Evolutionary conservation across 1,140 invertebrate genomes (phyloP).

Genomic region (Drosophila prosaltans): DNA sequence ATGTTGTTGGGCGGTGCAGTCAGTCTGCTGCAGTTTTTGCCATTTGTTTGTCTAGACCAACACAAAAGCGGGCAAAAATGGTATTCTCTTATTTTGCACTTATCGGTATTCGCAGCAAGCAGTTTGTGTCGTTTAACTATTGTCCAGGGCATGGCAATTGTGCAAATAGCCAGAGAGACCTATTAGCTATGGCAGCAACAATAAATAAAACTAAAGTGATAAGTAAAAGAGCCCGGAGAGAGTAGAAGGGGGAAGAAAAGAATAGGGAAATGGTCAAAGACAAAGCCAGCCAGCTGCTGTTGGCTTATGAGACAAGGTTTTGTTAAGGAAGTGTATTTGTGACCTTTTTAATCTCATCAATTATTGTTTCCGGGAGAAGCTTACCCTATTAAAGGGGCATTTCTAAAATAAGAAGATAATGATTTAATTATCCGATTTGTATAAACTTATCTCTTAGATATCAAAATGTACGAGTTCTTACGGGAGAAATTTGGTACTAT

Average conservation of each 20-base stretch:
- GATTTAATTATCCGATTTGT: no score
- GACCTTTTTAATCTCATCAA: neutral
- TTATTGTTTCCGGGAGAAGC: neutral
- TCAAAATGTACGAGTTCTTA: no score
- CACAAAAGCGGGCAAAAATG: conserved; percentile 44
- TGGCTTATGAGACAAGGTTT: conserved; percentile 1
- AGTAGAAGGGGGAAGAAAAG: neutral
- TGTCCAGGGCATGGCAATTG: conserved; percentile 60
- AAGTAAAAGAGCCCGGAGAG: conserved; percentile 11
- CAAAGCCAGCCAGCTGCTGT: neutral
- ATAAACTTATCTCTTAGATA: no score
- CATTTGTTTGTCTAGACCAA: conserved; percentile 69
- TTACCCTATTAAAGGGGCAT: no score
- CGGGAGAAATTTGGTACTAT: no score
- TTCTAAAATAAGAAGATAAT: no score
- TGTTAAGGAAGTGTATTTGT: neutral
- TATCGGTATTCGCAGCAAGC: conserved; percentile 63
- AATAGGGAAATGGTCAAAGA: no score
- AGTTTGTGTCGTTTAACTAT: conserved; percentile 36
- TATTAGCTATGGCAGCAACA: conserved; percentile 50
- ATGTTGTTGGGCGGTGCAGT: neutral
- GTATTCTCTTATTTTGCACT: conserved; percentile 51
- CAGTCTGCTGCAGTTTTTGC: conserved; percentile 38
- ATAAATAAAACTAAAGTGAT: conserved; percentile 28
- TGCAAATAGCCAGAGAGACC: conserved; percentile 51